Conservation (phyloP, 2,797 vertebrate species). For the Enteromius argenteus region DNA sequence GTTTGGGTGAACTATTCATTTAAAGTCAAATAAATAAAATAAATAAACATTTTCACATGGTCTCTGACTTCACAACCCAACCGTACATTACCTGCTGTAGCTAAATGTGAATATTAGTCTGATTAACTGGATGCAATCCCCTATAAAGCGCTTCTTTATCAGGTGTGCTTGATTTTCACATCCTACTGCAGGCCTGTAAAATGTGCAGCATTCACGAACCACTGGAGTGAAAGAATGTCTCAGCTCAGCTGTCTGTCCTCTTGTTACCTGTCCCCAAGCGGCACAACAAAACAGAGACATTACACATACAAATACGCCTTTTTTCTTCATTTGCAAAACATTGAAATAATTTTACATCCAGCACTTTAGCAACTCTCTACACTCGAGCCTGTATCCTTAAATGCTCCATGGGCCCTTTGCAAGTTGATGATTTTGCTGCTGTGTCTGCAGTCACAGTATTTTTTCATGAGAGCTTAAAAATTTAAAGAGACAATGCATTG, state of each 20-base stretch:
- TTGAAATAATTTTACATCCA: not conserved
- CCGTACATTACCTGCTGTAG: not conserved
- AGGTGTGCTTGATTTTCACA: not conserved
- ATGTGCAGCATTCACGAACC: not conserved
- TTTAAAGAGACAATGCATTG: conserved; percentile 20
- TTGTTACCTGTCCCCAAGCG: not conserved
- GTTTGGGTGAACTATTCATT: not conserved
- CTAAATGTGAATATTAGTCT: not conserved
- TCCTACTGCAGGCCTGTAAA: not conserved
- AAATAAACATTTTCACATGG: not conserved
- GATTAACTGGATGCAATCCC: not conserved
- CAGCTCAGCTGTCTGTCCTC: conserved; percentile 6
- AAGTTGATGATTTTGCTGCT: conserved; percentile 14
- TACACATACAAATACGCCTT: not conserved
- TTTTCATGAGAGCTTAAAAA: conserved; percentile 11
- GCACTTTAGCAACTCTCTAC: not conserved
- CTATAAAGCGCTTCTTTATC: not conserved
- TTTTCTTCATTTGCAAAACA: conserved; percentile 37
- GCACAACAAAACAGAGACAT: conserved; percentile 8
- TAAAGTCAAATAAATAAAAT: not conserved
- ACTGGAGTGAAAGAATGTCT: conserved; percentile 4
- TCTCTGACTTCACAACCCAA: not conserved
- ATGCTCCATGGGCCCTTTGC: conserved; percentile 15
- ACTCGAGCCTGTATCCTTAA: conserved; percentile 14
- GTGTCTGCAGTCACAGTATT: not conserved